Evolutionary conservation across 2,888 invertebrate genomes (phyloP), one percentile per base, ranked within the genome.

Genomic region (Lasius fuliginosus): DNA sequence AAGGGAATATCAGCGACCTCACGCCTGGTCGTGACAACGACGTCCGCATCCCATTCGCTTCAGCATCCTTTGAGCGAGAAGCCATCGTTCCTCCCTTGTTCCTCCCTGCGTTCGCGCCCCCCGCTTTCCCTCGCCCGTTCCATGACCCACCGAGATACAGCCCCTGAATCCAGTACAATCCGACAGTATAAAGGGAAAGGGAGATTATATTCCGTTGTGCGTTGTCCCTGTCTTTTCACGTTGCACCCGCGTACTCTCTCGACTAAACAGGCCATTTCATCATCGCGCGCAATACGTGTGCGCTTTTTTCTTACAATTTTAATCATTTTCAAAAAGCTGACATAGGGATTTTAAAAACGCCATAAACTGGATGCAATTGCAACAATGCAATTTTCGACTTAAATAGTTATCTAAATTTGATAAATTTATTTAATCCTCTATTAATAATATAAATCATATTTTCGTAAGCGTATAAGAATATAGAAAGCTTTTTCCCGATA

Each of bases 231-330:
- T 86, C 88, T 90, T 90, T 90, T 90, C 89, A 82, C 85, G 87
- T 86, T 86, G 87, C 87, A 64, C 83, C 40, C 86, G 83, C 88
- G 82, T 86, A 87, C 77, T 86, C 58, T 83, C 85, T 84, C 88
- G 62, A 67, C 85, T 89, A 87, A 90, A 88, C 89, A 87, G 86
- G 86, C 90, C 90, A 88, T 90, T 90, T 90, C 90, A 86, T 89
- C 90, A 86, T 62, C 85, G 11, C 27, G 40, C 69, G 33, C 58
- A 18, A 15, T 42, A n/a, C 53, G 18, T n/a, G 58, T 46, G 12
- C 42, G 42, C 5, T 83, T 84, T 64, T 79, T 81, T 83, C 83
- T 40, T n/a, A 27, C 82, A 42, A 49, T 71, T 85, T 58, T 67
- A 23, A 82, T 73, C 46, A 42, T 71, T 71, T 60, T 71, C 23